Evolutionary conservation across 2,113 vertebrate genomes (phyloP).

Genomic region (Myotis lucifugus): DNA sequence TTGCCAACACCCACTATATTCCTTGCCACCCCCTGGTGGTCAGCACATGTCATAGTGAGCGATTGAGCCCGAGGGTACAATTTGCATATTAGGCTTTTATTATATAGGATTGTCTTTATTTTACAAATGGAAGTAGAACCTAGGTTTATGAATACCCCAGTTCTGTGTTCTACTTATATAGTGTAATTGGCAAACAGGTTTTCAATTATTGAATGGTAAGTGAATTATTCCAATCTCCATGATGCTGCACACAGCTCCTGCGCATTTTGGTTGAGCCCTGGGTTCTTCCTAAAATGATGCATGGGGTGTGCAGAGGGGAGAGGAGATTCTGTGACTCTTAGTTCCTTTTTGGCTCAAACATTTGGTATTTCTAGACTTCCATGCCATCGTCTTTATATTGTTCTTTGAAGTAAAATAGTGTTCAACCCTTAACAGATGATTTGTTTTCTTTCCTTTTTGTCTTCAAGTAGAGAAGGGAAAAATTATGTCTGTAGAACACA

Average conservation of each 20-base stretch:
- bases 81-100: too few species aligned
- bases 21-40: too few species aligned
- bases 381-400: slow-evolving; percentile 4
- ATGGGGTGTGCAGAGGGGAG: too few species aligned
- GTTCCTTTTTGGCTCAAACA: not conserved
- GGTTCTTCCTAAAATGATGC: not conserved
- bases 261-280: not conserved
- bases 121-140: not conserved
- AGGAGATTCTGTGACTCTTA: not conserved
- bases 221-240: not conserved
- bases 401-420: slow-evolving; percentile 47
- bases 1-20: too few species aligned
- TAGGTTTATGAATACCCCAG: not conserved
- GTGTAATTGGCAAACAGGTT: not conserved
- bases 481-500: slow-evolving; percentile 29
- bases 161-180: not conserved
- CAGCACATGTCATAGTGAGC: too few species aligned
- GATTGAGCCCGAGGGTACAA: too few species aligned
- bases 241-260: not conserved
- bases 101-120: not conserved
- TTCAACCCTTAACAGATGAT: slow-evolving; percentile 14
- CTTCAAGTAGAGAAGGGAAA: slow-evolving; percentile 47
- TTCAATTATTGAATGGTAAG: not conserved
- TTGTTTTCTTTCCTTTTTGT: not conserved
- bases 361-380: not conserved